Evolutionary conservation across 2,113 vertebrate species (phyloP), one percentile per base, ranked within the genome.

Genomic region (Andinoacara biseriatus): DNA sequence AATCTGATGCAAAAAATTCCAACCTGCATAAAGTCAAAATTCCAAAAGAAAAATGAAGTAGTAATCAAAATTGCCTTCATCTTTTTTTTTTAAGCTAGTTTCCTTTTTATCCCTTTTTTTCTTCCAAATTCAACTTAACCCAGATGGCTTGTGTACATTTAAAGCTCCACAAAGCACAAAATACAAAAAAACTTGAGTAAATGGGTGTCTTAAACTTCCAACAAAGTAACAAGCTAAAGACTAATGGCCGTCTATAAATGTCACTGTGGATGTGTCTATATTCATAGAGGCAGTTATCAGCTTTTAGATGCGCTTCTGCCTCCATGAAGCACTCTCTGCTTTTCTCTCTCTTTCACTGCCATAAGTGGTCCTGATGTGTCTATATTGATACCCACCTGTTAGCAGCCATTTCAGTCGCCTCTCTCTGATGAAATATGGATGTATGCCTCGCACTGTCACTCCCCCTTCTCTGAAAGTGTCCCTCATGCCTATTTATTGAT

Each of bases 231-330:
- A 49, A 26, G 58, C 83, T 58, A 2, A 22, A 80, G 52, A 86
- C 80, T 86, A 90, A 91, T 80, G 86, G 81, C 79, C 20, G 81
- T 84, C 90, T 85, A 90, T 89, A 93, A 92, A 91, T 80, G 86
- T 81, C 85, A 54, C 75, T 1, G 61, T 10, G 54, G 74, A 88
- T 29, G 85, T 80, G 85, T 91, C 72, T 84, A 56, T 86, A 89
- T 89, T 93, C 89, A 93, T 83, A 57, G 87, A 76, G 87, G 75
- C 86, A 89, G 86, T 92, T 92, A 94, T 93, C 90, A 82, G 88
- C 91, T 90, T 86, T 90, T 86, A 81, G 74, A 84, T 82, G 65
- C 72, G 67, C 81, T 86, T 81, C 86, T 77, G 61, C 80, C 60
- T 82, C 80, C 24, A 7, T 3, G 5, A 24, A 29, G 84, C 87